These are phyloP conservation scores for Columba guinea DNA, from an alignment of 2,797 vertebrate genomes.

Conservation along the genomic window DNA sequence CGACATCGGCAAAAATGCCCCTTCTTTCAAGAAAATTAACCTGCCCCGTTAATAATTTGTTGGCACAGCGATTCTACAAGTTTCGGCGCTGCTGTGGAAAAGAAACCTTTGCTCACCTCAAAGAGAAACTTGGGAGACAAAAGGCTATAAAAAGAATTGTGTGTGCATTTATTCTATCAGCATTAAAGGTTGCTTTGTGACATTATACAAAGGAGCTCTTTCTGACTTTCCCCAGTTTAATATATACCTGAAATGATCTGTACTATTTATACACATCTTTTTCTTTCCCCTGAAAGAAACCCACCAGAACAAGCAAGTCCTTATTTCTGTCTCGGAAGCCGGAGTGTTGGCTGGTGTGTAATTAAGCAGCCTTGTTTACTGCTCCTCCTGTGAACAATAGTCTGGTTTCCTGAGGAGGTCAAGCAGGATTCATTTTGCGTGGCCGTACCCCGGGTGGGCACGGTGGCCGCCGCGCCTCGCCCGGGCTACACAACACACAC, in stretches of 20 bases:
- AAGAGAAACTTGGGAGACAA: slow-evolving; percentile 73
- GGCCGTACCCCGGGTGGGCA: background rate
- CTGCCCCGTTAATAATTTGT: background rate
- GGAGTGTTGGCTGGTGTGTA: slow-evolving; percentile 60
- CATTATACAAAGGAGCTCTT: slow-evolving; percentile 70
- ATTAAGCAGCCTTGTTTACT: slow-evolving; percentile 75
- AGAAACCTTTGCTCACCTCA: slow-evolving; percentile 43
- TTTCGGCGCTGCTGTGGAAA: slow-evolving; percentile 51
- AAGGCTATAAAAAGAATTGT: slow-evolving; percentile 68
- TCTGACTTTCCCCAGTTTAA: slow-evolving; percentile 64
- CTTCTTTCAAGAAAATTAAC: background rate
- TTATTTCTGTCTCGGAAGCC: slow-evolving; percentile 57
- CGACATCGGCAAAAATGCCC: background rate
- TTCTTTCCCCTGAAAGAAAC: background rate
- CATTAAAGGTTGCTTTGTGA: slow-evolving; percentile 62
- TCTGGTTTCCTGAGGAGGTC: slow-evolving; percentile 74
- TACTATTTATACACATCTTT: background rate
- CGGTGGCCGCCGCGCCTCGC: slow-evolving; percentile 44
- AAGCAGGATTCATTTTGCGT: slow-evolving; percentile 74
- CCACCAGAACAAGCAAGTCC: slow-evolving; percentile 58
- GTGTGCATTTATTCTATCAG: slow-evolving; percentile 47
- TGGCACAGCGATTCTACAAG: background rate
- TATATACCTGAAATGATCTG: slow-evolving; percentile 70
- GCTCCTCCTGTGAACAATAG: slow-evolving; percentile 74
- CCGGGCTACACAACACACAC: background rate